These are phyloP conservation scores for Myoxocephalus aenaeus DNA, from an alignment of 2,797 vertebrate genomes.

Conservation along the genomic window DNA sequence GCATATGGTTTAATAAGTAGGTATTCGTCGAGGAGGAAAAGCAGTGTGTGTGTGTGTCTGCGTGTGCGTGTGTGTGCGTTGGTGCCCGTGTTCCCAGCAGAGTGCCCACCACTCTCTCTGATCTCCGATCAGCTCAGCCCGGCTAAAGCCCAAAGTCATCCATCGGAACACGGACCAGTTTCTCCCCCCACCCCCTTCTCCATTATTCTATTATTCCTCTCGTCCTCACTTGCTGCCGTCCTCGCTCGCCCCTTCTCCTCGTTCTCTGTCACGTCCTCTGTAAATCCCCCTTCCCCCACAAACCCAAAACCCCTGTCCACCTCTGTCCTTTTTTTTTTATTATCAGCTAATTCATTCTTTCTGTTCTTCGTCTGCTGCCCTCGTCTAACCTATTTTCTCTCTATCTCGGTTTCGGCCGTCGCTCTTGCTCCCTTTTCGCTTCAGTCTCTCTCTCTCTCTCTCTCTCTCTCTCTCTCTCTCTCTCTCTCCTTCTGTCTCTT, in stretches of 20 bases:
- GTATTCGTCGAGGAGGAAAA: constrained; percentile 60
- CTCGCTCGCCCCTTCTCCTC: constrained; percentile 39
- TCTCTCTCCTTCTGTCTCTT: constrained; percentile 51
- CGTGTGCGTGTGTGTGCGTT: constrained; percentile 23
- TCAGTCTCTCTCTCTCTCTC: constrained; percentile 31
- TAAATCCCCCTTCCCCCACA: constrained; percentile 32
- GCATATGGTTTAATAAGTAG: constrained; percentile 78
- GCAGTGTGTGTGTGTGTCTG: constrained; percentile 33
- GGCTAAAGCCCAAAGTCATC: constrained; percentile 76
- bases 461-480: constrained; percentile 49
- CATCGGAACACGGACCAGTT: constrained; percentile 59
- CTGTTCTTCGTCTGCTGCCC: constrained; percentile 72
- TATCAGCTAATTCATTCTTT: constrained; percentile 79
- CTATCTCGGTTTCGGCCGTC: constrained; percentile 69
- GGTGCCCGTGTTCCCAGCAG: constrained; percentile 34
- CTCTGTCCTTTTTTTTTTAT: constrained; percentile 58
- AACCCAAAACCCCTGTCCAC: constrained; percentile 51
- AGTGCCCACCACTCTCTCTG: constrained; percentile 70
- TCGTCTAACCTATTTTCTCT: constrained; percentile 72
- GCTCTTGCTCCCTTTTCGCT: constrained; percentile 33
- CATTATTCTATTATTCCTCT: constrained; percentile 50
- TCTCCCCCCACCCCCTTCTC: constrained; percentile 39
- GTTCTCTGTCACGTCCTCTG: constrained; percentile 17
- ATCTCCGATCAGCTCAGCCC: constrained; percentile 76
- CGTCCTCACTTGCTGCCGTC: constrained; percentile 55